Base-by-base conservation (phyloP, 2,888 invertebrate genomes). In the Torymus tubicola region DNA sequence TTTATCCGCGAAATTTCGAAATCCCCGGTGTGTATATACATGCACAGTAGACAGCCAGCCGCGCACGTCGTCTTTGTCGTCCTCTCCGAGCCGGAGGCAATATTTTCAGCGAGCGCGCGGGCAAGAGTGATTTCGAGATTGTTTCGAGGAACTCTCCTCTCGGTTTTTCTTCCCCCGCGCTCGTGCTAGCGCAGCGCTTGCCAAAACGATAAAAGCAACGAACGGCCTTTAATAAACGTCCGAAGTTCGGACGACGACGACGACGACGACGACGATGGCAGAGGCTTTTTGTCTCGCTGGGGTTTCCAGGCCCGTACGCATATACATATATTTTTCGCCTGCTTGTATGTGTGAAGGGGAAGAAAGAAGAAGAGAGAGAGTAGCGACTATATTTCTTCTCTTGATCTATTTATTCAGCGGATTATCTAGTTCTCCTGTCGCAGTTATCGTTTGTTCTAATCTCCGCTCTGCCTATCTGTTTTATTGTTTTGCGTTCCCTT, bases 181-280 rank as follows among this genome's bases (percentile, higher is more conserved):
- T 24, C 8, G 31, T 8, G 31, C 31, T 31, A 31, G 31, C 31
- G 31, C 31, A 31, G 31, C 31, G 53, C 31, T 76, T 76, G 76
- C 77, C 77, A 77, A 77, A 77, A 70, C 77, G 77, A 77, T 77
- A 77, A 70, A 77, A 64, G 57, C 69, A 64, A 63, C 63, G 70
- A 21, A 64, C 64, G 69, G 76, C 69, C 76, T 77, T 77, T 77
- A 77, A 77, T 64, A 70, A 77, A 77, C 21, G 70, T 70, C 77
- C 61, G 21, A 77, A 70, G 77, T 77, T 69, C 55, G 70, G 52
- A 21, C 13, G 31, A 31, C 31, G 31, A 31, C 31, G 31, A 2
- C 4, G 24, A 24, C 24, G 24, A 24, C 24, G n/a, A n/a, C n/a
- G n/a, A n/a, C n/a, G n/a, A n/a, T n/a, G 24, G 24, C 24, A 24